Evolutionary conservation across 2,888 invertebrate species (phyloP), one percentile per base, ranked within the genome.

Genomic region (Acleris emargana): DNA sequence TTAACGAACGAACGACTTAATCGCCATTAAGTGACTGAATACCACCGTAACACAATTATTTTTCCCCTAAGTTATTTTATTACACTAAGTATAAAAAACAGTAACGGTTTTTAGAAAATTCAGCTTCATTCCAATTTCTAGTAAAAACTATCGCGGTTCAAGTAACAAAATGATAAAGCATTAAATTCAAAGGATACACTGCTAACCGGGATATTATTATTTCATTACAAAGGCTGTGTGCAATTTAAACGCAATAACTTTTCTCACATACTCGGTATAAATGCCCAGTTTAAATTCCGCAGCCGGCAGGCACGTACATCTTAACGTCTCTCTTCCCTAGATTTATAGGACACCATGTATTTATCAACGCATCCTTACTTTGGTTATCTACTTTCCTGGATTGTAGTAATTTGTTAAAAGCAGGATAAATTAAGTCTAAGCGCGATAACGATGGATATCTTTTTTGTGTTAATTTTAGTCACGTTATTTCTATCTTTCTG

Each of bases 341-440:
- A 86, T 86, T 85, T 86, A 86, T 85, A 76, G 72, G 80, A 78
- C 78, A 77, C 77, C 59, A 72, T 75, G 82, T 85, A 84, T 84
- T 83, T 83, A 83, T 82, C 80, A 77, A 78, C 74, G 77, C 72
- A 71, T 77, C 75, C 76, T 71, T 68, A 54, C 38, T 38, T 38
- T 38, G 58, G 47, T 45, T 55, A 55, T 55, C 43, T 57, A 45
- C 45, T 45, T 45, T 25, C 45, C 13, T 45, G 57, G 45, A 25
- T 45, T 25, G 25, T 25, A 11, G 17, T 11, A 45, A 45, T 45
- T 57, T 28, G 45, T 45, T 43, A 57, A 45, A 57, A 45, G 11
- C 52, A 49, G 17, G 49, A 4, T 28, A 25, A 28, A n/a, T 52
- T 17, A 52, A 28, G 7, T 4, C 32, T 2, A 7, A 6, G 52